Evolutionary conservation across 2,888 invertebrate species (phyloP), one percentile per base, ranked within the genome.

Genomic region (Melipona beecheii): DNA sequence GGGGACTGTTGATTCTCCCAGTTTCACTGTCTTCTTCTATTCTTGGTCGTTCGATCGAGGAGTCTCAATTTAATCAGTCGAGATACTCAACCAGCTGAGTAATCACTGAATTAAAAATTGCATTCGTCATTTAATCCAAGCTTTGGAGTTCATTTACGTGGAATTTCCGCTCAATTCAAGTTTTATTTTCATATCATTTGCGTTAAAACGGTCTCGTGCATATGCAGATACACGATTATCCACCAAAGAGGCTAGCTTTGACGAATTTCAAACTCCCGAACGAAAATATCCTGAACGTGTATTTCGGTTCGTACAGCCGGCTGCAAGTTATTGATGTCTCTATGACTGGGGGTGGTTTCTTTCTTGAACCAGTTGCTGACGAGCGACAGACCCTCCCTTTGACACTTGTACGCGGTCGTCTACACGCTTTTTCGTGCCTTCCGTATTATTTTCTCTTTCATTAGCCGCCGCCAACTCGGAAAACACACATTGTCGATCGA

Each of bases 241-340:
- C n/a, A 21, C 58, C 24, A 58, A 68, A 36, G 58, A 27, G 21
- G 58, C 69, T 31, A 78, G 27, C 84, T 78, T 86, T 50, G 75
- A 84, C 82, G 54, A 75, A n/a, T 79, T 31, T 77, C 68, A 75
- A 85, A 87, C 72, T 81, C 66, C 71, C 83, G 36, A 81, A 82
- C 87, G 11, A 70, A 90, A 91, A 90, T 90, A 90, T 82, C 81
- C 27, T 75, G 9, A 11, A 66, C 50, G 79, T 24, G 73, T 88
- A 91, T 91, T 89, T 87, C 76, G 62, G 89, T 64, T 60, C 15
- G 75, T 50, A 70, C 66, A 77, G 58, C 88, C 86, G 91, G 87
- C 83, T 90, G 91, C 62, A 75, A 88, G 89, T 85, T 89, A 90
- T 91, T 90, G 85, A 82, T 86, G 87, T 80, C 58, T 74, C 79